A percentile compares a stretch with the other conserved stretches of the same genome.
Conservation (phyloP, 2,888 invertebrate genomes). For the Epinotia brunnichana region DNA sequence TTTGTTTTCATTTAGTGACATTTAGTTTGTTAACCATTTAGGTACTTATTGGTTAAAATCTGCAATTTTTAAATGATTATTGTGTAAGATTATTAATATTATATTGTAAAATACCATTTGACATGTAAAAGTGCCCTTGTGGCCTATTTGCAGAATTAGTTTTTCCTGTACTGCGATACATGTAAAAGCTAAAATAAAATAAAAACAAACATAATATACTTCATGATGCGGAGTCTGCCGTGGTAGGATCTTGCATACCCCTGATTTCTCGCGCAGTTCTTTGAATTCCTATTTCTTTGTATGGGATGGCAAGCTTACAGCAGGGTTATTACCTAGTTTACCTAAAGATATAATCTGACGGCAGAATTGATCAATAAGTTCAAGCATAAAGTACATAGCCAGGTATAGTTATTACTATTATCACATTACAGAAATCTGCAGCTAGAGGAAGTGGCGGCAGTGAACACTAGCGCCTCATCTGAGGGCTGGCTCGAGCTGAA, state of each 20-base stretch:
- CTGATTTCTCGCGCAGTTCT: not conserved
- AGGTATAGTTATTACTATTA: not conserved
- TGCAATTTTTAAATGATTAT: too few species aligned
- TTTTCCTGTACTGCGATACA: too few species aligned
- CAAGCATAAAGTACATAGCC: too few species aligned
- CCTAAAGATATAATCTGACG: not conserved
- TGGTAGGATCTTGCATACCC: not conserved
- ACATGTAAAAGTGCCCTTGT: too few species aligned
- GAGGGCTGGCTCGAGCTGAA: constrained; percentile 95
- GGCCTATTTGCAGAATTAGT: too few species aligned
- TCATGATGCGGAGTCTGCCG: not conserved
- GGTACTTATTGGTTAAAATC: too few species aligned
- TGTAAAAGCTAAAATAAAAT: too few species aligned
- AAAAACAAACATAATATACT: not conserved
- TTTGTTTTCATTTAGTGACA: too few species aligned
- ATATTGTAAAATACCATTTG: too few species aligned
- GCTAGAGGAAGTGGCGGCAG: constrained; percentile 88
- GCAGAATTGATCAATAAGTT: not conserved
- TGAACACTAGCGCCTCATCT: constrained; percentile 89
- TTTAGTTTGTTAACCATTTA: too few species aligned
- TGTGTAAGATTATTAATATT: too few species aligned
- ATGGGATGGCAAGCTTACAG: not conserved
- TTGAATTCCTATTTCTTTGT: not conserved
- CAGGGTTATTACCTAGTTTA: not conserved
- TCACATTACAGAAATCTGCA: constrained; percentile 85